Conservation (phyloP, 2,113 vertebrate genomes). For the Pedetes capensis region DNA sequence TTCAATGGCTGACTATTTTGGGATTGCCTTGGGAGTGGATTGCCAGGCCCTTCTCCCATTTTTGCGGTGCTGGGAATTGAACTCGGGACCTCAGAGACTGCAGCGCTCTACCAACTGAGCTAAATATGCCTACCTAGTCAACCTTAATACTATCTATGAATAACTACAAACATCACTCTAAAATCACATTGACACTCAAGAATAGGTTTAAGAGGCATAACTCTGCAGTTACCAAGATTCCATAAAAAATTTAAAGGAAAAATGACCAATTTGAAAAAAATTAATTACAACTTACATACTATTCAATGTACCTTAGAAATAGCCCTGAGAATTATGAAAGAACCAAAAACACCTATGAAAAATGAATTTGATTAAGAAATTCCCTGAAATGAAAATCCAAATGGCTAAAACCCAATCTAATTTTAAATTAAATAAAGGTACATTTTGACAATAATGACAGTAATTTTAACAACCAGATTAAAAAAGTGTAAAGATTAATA, state of each 20-base stretch:
- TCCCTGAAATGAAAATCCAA: neutral
- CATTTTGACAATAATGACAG: neutral
- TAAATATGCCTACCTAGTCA: too few relatives aligned
- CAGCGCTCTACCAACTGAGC: too few relatives aligned
- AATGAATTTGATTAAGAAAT: neutral
- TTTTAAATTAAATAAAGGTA: neutral
- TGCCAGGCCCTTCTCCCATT: too few relatives aligned
- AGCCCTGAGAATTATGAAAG: neutral
- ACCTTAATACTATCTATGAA: neutral
- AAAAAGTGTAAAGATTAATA: neutral
- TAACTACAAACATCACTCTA: neutral
- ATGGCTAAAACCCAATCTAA: neutral
- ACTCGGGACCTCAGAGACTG: too few relatives aligned
- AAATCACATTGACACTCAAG: neutral
- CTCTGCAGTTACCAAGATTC: neutral
- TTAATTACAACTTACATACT: neutral
- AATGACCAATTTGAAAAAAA: neutral
- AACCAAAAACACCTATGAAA: neutral
- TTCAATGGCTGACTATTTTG: too few relatives aligned
- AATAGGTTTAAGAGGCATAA: neutral
- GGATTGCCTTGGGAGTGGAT: too few relatives aligned
- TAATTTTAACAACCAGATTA: neutral
- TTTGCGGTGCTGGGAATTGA: too few relatives aligned
- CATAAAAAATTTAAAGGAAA: constrained; percentile 10
- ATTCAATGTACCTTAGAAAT: neutral